Base-by-base conservation (phyloP, 1,140 invertebrate species). In the Hylaeus anthracinus region DNA sequence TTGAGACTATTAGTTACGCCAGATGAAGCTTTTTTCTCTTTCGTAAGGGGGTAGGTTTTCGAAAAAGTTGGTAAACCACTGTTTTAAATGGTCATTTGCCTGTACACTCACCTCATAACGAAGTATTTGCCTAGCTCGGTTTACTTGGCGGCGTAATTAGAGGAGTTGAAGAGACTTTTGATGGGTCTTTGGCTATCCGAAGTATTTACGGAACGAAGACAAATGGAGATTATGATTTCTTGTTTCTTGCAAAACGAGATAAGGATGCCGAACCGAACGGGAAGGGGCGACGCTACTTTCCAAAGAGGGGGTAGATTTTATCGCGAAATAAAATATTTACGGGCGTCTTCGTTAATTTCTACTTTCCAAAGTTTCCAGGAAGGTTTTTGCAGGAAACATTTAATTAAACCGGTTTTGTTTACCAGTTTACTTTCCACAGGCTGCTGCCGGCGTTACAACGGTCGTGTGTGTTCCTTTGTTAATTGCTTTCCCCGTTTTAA, bases 191-290 rank as follows among this genome's bases (percentile, higher is more conserved):
- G 78, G 72, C 72, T 67, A 74, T 74, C 78, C 72, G 39, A 80
- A 75, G 43, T 80, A 80, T 80, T 80, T 80, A 80, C 78, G 72
- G 67, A 80, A 75, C 71, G 72, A 80, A 80, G 78, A 80, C 72
- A 80, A 80, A 80, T 80, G 78, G 72, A 80, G 74, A 80, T 80
- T 80, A 80, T 80, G 78, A 75, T 80, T 80, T 80, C 78, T 80
- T 75, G 78, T 80, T 80, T 26, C 26, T 26, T 72, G 37, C 14
- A 43, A 61, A 41, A 61, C 45, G 72, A n/a, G 9, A 65, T 26
- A 53, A 10, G 1, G 61, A 15, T 5, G 56, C 9, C 4, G 39
- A n/a, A 26, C 14, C 26, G 8, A 4, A 5, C 5, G 6, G n/a
- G 26, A 1, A 14, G 9, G 12, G n/a, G 45, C 8, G 8, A 41